Conservation (phyloP, 1,140 invertebrate genomes). For the Pinna nobilis region DNA sequence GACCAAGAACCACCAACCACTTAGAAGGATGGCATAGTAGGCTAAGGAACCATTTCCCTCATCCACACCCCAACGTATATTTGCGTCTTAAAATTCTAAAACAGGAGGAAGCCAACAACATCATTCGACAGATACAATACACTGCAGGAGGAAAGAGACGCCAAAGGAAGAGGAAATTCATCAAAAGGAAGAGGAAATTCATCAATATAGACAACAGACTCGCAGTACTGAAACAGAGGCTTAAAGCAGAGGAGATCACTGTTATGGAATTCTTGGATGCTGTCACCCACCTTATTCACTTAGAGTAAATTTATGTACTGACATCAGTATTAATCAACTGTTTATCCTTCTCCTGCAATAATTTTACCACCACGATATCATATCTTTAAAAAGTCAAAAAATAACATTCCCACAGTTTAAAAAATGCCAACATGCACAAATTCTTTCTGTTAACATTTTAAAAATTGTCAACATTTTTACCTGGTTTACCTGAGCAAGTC, state of each 20-base stretch:
- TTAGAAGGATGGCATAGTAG: constrained; percentile 13
- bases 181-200: not conserved
- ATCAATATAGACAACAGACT: not conserved
- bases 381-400: no score
- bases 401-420: no score
- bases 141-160: not conserved
- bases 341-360: no score
- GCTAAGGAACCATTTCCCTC: not conserved
- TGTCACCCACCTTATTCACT: not conserved
- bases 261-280: not conserved
- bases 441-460: no score
- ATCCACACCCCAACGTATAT: constrained; percentile 8
- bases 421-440: no score
- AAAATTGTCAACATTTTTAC: no score
- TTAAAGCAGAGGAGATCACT: no score
- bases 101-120: not conserved
- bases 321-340: no score
- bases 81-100: not conserved
- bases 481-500: no score
- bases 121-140: not conserved
- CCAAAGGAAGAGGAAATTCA: not conserved
- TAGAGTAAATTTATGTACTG: not conserved
- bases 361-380: no score
- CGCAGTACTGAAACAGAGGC: no score
- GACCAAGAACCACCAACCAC: constrained; percentile 21